Base-by-base conservation (phyloP, 2,113 vertebrate genomes). In the Cottus gobio region DNA sequence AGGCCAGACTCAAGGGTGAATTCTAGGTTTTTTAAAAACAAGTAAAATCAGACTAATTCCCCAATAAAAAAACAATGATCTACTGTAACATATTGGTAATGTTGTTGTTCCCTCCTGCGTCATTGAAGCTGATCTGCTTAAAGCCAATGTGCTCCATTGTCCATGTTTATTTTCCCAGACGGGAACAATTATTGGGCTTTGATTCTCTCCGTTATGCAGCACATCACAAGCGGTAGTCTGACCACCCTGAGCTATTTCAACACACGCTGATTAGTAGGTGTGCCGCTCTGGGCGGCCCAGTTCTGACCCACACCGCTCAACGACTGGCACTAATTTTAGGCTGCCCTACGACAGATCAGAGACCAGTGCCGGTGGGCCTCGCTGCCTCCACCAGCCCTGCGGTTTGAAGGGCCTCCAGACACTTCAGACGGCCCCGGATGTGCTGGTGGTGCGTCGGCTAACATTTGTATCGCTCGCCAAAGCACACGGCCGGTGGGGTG, bases 251-350 rank as follows among this genome's bases (percentile, higher is more conserved):
- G 88, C 90, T 93, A 93, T 93, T 94, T 91, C 82, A 80, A 92
- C 82, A 48, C 77, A 18, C 82, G 0, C 84, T 94, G 92, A 94
- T 94, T 93, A 93, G 87, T 92, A 93, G 93, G 90, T 92, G 90
- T 79, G 75, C 71, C 60, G 80, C 68, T 84, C 79, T 65, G 85
- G 79, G 87, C 82, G 37, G 82, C 87, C 84, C 75, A 64, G 36
- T 82, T 82, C 88, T 85, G 90, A 87, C 87, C 90, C 50, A 65
- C 72, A 7, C 81, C 56, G 87, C 88, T 88, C 85, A 65, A 36
- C 79, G 90, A 86, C 79, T 88, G 85, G 61, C 86, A 79, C 87
- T 93, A 93, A 93, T 94, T 94, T 91, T 84, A 93, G 92, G 78
- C 82, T 73, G 74, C 64, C 61, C 71, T n/a, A 74, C 71, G 74